These are phyloP conservation scores for Nasonia longicornis DNA, from an alignment of 1,140 invertebrate species.

Conservation along the genomic window DNA sequence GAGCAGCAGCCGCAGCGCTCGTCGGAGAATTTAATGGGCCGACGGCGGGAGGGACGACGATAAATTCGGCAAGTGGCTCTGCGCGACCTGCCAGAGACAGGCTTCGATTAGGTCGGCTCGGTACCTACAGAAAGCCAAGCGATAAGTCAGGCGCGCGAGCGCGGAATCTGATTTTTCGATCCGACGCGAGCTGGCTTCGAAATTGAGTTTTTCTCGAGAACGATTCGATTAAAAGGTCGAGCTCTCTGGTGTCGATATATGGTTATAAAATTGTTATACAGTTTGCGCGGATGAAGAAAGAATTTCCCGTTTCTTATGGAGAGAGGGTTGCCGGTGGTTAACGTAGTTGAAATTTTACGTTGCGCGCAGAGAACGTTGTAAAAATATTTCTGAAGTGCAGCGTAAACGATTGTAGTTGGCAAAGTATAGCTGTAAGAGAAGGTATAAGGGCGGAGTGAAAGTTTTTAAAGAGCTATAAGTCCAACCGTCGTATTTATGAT, in stretches of 20 bases:
- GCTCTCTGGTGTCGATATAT: neutral
- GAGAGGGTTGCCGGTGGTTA: no score
- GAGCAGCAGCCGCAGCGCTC: neutral
- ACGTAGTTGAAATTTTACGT: neutral
- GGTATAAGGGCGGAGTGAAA: neutral
- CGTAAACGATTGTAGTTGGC: neutral
- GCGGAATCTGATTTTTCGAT: constrained; percentile 33
- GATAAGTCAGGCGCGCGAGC: constrained; percentile 5
- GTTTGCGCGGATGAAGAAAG: neutral
- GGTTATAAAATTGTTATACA: neutral
- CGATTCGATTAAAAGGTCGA: no score
- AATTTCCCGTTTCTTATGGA: neutral
- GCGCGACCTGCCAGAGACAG: constrained; percentile 32
- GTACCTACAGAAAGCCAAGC: neutral
- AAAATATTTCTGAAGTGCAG: neutral
- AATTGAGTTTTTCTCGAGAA: neutral
- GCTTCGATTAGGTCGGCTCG: constrained; percentile 32
- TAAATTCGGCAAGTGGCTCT: constrained; percentile 41
- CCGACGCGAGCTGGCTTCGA: neutral
- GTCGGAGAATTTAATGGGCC: constrained; percentile 34
- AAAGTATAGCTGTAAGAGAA: neutral
- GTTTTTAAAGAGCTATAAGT: neutral
- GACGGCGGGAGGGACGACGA: constrained; percentile 24
- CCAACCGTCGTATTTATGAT: neutral
- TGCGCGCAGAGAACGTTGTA: neutral